These are phyloP conservation scores for Cyanoderma ruficeps DNA, from an alignment of 2,113 vertebrate genomes.

Conservation along the genomic window DNA sequence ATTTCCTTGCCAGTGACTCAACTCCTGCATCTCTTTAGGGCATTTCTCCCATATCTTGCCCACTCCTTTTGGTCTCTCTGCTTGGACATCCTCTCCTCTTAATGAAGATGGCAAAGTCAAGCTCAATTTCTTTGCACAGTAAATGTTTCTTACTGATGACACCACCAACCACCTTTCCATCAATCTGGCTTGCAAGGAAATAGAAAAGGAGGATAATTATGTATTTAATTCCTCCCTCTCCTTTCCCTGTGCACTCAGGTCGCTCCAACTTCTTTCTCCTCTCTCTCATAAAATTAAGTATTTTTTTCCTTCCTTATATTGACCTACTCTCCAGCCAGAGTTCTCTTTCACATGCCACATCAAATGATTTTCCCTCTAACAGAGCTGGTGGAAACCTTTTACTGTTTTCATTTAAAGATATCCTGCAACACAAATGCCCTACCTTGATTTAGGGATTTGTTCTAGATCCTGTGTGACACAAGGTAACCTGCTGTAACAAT, in stretches of 20 bases:
- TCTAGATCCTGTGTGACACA: not conserved
- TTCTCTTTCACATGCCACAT: not conserved
- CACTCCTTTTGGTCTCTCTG: not conserved
- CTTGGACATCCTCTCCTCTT: not conserved
- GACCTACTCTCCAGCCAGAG: not conserved
- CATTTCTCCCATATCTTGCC: not conserved
- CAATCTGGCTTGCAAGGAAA: not conserved
- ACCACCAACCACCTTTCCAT: not conserved
- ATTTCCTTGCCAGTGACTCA: not conserved
- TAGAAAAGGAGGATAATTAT: not conserved
- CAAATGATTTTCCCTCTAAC: not conserved
- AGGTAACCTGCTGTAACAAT: not conserved
- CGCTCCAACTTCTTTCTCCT: not conserved
- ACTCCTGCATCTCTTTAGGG: not conserved
- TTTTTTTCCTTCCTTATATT: not conserved
- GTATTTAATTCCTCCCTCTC: not conserved
- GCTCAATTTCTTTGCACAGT: not conserved
- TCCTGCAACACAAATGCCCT: not conserved
- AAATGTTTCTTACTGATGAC: not conserved
- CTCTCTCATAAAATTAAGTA: not conserved
- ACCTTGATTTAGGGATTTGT: not conserved
- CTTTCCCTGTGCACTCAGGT: not conserved
- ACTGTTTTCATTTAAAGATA: not conserved
- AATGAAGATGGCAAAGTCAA: not conserved
- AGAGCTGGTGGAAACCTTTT: not conserved